Base-by-base conservation (phyloP, 2,888 invertebrate species). In the Drosophila seclusa region DNA sequence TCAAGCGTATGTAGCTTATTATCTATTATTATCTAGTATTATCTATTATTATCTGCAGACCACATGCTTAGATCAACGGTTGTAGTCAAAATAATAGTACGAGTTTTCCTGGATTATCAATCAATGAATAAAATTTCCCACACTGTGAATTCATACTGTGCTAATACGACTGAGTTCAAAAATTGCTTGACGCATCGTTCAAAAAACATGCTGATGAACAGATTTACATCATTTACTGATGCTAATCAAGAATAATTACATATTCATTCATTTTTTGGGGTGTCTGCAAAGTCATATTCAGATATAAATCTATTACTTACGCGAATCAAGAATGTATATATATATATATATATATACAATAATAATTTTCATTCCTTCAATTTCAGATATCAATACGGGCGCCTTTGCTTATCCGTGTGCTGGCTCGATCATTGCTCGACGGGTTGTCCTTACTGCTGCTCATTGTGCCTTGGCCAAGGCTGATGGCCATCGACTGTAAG, bases 381-480 rank as follows among this genome's bases (percentile, higher is more conserved):
- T 59, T 52, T 0, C 90, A 97, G 97, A 96, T 90, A 94, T 95
- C 58, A 94, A 95, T 6, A 95, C 94, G 1, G 96, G 96, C 4
- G 95, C 95, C 73, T 94, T 95, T 49, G 95, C 96, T 50, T 96
- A 96, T 91, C 96, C 97, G 2, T 97, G 97, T 90, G 95, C 95
- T 54, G 97, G 97, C 3, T 96, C 96, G 0, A 96, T 97, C 27
- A 94, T 97, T 62, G 94, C 94, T 1, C 94, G 94, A 8, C 91
- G 93, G n/a, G 93, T 93, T 93, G 94, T 97, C 45, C 91, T 97
- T 40, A 97, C 97, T 0, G 96, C 97, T 0, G 97, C 96, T 0
- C 96, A 97, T 87, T 97, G 97, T 90, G 97, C 96, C 2, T 91
- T 97, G 61, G 96, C 96, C 0, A 96, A 96, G 90, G 96, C 96